Evolutionary conservation across 2,113 vertebrate genomes (phyloP).

Genomic region (Saccopteryx leptura): DNA sequence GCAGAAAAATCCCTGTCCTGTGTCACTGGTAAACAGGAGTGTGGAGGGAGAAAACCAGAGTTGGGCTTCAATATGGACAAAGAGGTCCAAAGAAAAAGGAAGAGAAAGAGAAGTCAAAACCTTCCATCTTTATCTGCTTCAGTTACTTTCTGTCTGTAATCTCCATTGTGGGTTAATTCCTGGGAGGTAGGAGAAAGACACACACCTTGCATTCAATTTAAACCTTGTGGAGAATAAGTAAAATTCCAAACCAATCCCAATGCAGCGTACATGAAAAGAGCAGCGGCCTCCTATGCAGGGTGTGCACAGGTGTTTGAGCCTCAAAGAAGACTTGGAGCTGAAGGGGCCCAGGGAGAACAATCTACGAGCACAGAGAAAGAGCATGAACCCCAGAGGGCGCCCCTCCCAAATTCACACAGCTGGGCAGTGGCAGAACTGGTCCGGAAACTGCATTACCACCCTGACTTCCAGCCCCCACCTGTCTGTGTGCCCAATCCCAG

Average conservation of each 20-base stretch:
- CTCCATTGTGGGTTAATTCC: not conserved
- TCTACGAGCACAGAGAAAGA: not conserved
- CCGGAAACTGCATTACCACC: not conserved
- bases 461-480: not conserved
- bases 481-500: not conserved
- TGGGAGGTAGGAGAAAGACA: not conserved
- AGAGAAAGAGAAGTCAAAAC: not conserved
- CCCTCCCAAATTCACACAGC: not conserved
- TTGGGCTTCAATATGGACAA: not conserved
- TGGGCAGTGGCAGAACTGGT: not conserved
- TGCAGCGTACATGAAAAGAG: not conserved
- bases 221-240: not conserved
- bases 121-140: not conserved
- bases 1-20: not conserved
- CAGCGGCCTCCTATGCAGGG: not conserved
- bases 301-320: not conserved
- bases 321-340: not conserved
- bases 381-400: fast-evolving
- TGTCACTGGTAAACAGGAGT: not conserved
- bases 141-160: not conserved
- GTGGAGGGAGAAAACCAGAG: not conserved
- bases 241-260: constrained; percentile 19
- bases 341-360: not conserved
- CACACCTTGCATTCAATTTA: not conserved
- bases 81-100: not conserved